Evolutionary conservation across 1,140 invertebrate species (phyloP), one percentile per base, ranked within the genome.

Genomic region (Magallana gigas): DNA sequence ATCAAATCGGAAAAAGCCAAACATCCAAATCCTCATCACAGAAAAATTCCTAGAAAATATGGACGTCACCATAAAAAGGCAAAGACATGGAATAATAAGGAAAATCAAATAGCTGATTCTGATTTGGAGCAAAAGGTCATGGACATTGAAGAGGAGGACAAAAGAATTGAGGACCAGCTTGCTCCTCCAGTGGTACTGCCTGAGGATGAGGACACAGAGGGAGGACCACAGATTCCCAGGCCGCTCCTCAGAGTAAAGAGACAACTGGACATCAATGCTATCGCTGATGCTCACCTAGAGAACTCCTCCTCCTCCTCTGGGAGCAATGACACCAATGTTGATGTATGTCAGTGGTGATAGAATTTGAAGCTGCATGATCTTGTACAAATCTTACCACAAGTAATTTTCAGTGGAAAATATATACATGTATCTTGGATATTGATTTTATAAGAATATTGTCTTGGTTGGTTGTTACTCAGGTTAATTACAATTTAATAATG

Each of bases 221-320:
- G 68, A 48, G 9, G 23, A 76, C 68, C 18, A 76, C 68, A 76
- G 4, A 76, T 36, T 11, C 8, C 36, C 6, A 76, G 8, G 6
- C 23, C 23, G 68, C 23, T 29, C 23, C 23, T 29, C 9, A 76
- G 68, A 76, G 18, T 76, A 9, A 18, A 23, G 23, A 18, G 68
- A 76, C 68, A 76, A 12, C 6, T 76, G 9, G 68, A 76, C 68
- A 76, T 76, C 23, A 76, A 76, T 76, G 68, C 68, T 8, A 9
- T 76, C 7, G 68, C 68, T 36, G 68, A 76, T 36, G 68, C 68
- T 76, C 68, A 48, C 1, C 48, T 68, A 1, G 29, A n/a, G 8
- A 85, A 85, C 36, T 14, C 36, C 16, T 85, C 84, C 11, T 64
- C 84, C 11, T 16, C 36, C 29, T 23, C 23, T 23, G 23, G 23